Evolutionary conservation across 2,888 invertebrate species (phyloP).

Genomic region (Leistus spinibarbis): DNA sequence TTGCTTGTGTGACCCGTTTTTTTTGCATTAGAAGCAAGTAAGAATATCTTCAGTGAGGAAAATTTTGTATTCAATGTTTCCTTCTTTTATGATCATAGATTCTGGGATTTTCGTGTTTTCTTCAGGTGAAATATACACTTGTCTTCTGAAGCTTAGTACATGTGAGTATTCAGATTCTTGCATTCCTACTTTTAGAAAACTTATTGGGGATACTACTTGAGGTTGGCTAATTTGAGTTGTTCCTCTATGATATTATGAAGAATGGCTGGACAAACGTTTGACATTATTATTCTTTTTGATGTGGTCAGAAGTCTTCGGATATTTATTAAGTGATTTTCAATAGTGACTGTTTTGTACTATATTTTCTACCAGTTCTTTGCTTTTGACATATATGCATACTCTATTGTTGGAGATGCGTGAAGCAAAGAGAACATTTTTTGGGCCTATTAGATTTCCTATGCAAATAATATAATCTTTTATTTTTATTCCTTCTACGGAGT

Average conservation of each 20-base stretch:
- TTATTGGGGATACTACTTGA: constrained; percentile 41
- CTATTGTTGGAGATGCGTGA: constrained; percentile 26
- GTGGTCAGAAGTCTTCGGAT: constrained; percentile 43
- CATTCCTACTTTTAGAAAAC: constrained; percentile 44
- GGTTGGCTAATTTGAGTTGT: constrained; percentile 39
- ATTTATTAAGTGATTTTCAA: constrained; percentile 1
- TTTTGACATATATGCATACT: constrained; percentile 25
- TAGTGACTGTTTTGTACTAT: constrained; percentile 16
- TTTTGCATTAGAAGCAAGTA: constrained; percentile 44
- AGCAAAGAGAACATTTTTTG: constrained; percentile 18
- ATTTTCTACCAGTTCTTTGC: constrained; percentile 12
- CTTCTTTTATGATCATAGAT: constrained; percentile 30
- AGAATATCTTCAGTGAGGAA: constrained; percentile 40
- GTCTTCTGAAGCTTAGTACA: constrained; percentile 45
- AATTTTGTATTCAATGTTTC: constrained; percentile 41
- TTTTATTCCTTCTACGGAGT: not conserved
- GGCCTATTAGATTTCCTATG: constrained; percentile 22
- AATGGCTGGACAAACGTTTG: constrained; percentile 45
- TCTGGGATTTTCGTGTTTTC: not conserved
- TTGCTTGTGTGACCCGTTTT: too few relatives aligned
- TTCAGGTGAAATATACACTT: constrained; percentile 41
- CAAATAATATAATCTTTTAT: not conserved
- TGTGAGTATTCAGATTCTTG: constrained; percentile 42
- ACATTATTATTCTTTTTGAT: constrained; percentile 44
- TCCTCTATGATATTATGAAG: constrained; percentile 41